Evolutionary conservation across 2,113 vertebrate species (phyloP).

Genomic region (Notiomystis cincta): DNA sequence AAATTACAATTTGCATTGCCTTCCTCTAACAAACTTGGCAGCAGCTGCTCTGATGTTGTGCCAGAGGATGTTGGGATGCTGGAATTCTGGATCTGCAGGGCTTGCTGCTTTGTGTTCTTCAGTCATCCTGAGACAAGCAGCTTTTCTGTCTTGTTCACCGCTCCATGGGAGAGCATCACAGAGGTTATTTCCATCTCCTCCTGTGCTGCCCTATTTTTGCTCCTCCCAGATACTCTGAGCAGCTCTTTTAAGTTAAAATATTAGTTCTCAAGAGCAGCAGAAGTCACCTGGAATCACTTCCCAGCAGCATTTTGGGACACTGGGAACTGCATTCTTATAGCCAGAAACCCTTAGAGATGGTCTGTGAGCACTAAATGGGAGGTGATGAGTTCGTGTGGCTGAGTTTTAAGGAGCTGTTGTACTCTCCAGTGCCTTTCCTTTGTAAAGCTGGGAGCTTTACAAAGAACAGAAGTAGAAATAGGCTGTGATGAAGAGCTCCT

Average conservation of each 20-base stretch:
- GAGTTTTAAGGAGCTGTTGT: not conserved
- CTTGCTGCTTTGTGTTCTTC: not conserved
- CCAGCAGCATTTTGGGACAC: not conserved
- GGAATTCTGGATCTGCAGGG: not conserved
- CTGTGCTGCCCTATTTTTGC: not conserved
- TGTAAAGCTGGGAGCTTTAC: not conserved
- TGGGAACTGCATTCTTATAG: not conserved
- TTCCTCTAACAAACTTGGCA: not conserved
- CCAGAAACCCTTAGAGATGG: not conserved
- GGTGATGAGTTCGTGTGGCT: fast-evolving
- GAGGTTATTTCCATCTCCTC: not conserved
- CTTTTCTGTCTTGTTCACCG: not conserved
- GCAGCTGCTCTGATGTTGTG: not conserved
- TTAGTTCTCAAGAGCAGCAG: not conserved
- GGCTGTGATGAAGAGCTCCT: not conserved
- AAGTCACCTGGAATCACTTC: not conserved
- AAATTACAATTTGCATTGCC: not conserved
- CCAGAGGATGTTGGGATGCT: not conserved
- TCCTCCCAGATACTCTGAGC: not conserved
- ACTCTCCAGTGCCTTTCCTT: not conserved
- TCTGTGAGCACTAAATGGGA: too few species aligned
- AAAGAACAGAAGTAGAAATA: not conserved
- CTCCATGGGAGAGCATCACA: not conserved
- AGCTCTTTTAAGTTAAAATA: not conserved
- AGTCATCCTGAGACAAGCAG: not conserved